Conservation (phyloP, 2,113 vertebrate genomes). For the Capreolus pygargus region DNA sequence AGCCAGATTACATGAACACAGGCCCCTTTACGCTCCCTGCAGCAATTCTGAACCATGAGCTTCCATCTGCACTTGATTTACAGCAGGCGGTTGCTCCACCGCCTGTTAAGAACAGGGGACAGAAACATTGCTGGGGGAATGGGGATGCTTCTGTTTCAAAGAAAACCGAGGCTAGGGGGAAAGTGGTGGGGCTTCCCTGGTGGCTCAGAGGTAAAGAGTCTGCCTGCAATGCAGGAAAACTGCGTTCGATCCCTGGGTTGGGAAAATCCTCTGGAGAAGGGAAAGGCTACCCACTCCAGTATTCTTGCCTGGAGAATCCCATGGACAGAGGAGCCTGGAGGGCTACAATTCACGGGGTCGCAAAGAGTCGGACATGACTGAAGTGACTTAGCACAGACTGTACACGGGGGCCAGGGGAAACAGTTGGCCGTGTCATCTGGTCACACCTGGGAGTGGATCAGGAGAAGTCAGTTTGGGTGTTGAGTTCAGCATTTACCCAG, state of each 20-base stretch:
- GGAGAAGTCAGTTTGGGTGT: background rate
- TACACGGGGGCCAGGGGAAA: background rate
- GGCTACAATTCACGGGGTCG: background rate
- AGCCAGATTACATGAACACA: background rate
- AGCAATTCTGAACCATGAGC: background rate
- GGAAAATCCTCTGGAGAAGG: background rate
- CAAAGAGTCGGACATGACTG: background rate
- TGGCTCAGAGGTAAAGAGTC: background rate
- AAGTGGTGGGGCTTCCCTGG: background rate
- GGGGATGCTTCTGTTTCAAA: background rate
- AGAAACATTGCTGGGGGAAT: background rate
- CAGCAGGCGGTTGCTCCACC: background rate
- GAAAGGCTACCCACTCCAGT: background rate
- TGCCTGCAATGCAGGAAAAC: background rate
- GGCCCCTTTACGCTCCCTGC: background rate
- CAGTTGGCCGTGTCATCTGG: background rate
- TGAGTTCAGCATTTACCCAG: slow-evolving; percentile 34
- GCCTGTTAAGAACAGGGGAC: background rate
- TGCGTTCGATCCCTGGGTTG: background rate
- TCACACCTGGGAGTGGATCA: slow-evolving; percentile 23
- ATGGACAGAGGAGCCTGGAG: background rate
- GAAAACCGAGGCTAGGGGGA: background rate
- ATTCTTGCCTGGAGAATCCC: background rate
- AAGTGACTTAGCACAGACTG: background rate
- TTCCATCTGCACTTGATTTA: background rate